phyloP scores from a whole-genome alignment of 2,797 vertebrate species.

The Alcedo quadribrachys region DNA sequence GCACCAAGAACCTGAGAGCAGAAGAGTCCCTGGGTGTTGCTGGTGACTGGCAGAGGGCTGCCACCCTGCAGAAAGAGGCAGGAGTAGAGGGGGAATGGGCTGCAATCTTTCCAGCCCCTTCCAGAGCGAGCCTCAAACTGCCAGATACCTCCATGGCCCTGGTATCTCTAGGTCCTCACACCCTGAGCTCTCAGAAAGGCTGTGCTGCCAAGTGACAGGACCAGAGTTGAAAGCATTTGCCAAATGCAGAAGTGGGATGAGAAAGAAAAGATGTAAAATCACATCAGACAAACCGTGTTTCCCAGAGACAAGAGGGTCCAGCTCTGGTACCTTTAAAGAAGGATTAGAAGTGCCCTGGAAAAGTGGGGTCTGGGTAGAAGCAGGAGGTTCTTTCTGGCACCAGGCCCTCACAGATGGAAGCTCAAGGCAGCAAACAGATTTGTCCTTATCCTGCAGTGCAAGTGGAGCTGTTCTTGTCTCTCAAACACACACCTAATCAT shows the following conservation, averaged over 20 bases:
- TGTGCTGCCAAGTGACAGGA: not conserved
- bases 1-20: not conserved
- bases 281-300: not conserved
- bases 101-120: not conserved
- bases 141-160: not conserved
- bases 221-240: not conserved
- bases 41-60: not conserved
- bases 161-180: not conserved
- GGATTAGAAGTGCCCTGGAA: not conserved
- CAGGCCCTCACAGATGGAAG: not conserved
- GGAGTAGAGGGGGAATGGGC: not conserved
- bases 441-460: not conserved
- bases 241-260: not conserved
- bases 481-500: conserved; percentile 39
- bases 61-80: not conserved
- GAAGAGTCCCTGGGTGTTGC: not conserved
- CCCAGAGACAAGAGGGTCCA: not conserved
- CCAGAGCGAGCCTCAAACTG: not conserved
- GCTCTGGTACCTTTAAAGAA: not conserved
- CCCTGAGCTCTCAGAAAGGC: not conserved
- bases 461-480: conserved; percentile 26
- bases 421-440: conserved; percentile 2
- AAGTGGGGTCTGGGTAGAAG: not conserved
- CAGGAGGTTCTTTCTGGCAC: not conserved
- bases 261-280: not conserved